Base-by-base conservation (phyloP, 2,888 invertebrate genomes). In the Gari tellinella region DNA sequence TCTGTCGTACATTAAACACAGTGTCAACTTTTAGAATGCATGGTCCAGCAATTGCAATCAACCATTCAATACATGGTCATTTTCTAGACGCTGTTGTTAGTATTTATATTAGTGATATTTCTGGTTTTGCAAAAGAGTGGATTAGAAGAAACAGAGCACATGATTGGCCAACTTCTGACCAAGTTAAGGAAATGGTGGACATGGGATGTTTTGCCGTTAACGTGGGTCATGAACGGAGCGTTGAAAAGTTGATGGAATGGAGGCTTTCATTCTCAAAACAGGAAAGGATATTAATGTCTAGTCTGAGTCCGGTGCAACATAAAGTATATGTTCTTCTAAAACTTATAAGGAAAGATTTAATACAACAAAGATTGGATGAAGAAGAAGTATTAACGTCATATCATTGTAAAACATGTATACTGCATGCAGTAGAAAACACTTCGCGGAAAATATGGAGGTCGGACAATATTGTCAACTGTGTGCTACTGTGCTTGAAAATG, bases 271-370 rank as follows among this genome's bases (percentile, higher is more conserved):
- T 51, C n/a, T 55, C 61, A 10, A 26, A 21, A 17, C 55, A 46
- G 10, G 68, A 68, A 49, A 15, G 68, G 49, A 15, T 49, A 5
- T 55, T 68, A 4, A 62, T 68, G 62, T 68, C 58, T 43, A 41
- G 37, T 43, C 61, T 68, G 1, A 68, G 56, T 23, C 15, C 41
- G 10, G 21, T 41, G 14, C 68, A 68, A 49, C 53, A 52, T 17
- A 61, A 60, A 17, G 61, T 61, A 23, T 68, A 62, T 40, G 26
- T 68, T n/a, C 45, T 62, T 15, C 37, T 68, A 12, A 68, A 68
- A 26, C 41, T 61, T 48, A 56, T 62, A 15, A 68, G 49, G 41
- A 62, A 37, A 19, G 38, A 45, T 26, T 17, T 61, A 2, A 43
- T 68, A n/a, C n/a, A 62, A 38, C 43, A 38, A 19, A 31, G 37